phyloP scores from a whole-genome alignment of 2,797 vertebrate genomes.

The Neomorphus geoffroyi region DNA sequence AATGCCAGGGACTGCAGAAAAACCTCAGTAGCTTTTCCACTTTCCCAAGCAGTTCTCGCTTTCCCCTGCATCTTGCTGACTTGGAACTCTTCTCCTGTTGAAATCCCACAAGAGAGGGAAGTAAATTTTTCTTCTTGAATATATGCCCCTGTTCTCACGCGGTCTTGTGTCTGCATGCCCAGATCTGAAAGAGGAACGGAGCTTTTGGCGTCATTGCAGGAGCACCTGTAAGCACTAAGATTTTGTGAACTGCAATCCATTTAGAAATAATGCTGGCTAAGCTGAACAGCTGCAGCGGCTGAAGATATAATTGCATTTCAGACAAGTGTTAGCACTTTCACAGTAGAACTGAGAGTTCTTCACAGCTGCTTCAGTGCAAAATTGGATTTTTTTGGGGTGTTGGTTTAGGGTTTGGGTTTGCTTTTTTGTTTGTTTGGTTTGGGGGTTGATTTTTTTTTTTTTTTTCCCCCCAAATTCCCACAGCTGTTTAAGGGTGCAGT shows the following conservation, averaged over 20 bases:
- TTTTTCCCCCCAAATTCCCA: neutral
- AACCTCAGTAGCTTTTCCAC: neutral
- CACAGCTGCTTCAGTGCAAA: neutral
- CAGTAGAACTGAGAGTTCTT: neutral
- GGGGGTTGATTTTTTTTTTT: neutral
- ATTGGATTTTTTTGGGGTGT: neutral
- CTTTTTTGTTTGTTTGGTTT: neutral
- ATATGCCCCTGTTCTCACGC: neutral
- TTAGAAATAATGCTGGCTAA: neutral
- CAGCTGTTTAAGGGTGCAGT: neutral
- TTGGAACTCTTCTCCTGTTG: neutral
- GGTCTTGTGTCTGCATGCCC: neutral
- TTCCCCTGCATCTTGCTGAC: neutral
- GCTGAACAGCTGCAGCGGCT: slow-evolving; percentile 4
- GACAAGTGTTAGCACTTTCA: neutral
- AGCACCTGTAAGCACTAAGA: slow-evolving; percentile 23
- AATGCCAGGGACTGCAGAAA: neutral
- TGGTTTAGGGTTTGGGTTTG: neutral
- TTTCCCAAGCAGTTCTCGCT: slow-evolving; percentile 8
- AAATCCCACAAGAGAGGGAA: neutral
- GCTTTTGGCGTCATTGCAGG: neutral
- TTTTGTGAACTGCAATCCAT: neutral
- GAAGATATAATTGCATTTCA: neutral
- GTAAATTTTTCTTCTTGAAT: neutral
- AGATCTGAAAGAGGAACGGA: neutral